Base-by-base conservation (phyloP, 2,797 vertebrate genomes). In the Mus spretus region DNA sequence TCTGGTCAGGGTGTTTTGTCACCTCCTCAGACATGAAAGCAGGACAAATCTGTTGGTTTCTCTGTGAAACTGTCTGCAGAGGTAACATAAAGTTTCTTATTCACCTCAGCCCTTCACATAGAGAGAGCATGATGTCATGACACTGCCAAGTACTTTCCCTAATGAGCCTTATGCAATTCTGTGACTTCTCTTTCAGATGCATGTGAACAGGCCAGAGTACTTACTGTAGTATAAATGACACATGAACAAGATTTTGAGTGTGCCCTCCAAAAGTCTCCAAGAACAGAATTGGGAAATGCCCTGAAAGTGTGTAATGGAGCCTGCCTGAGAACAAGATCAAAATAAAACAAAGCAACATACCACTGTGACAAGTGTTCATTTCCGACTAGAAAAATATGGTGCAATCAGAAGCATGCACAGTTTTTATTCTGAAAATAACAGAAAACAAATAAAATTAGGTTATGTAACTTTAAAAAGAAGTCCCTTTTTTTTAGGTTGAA, bases 401-500 rank as follows among this genome's bases (percentile, higher is more conserved):
- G 22, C 19, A 80, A 77, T 34, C n/a, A 93, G 22, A 84, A 4
- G 14, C 50, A 55, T 28, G 44, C 7, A 88, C 0, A 28, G 3
- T 31, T 70, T 89, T 63, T 93, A n/a, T 92, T 67, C 55, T 44
- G 19, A 79, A 65, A 97, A 89, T 31, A 9, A 19, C 44, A 59
- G 22, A 91, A 37, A 87, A 50, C 47, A n/a, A 86, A 67, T 86
- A 53, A 37, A 24, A 79, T 78, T 11, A 67, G 1, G 14, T 31
- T 79, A 92, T 65, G 87, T 55, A 89, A 59, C 5, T 11, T 75
- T 72, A 44, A 88, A 86, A 91, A 47, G 5, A 9, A 34, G n/a
- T 57, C 55, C 0, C 24, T 1, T 34, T n/a, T n/a, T 87, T 44
- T 90, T 72, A n/a, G 28, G 5, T 34, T 74, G 2, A 26, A 44